Conservation (phyloP, 2,797 vertebrate species). For the Megalops cyprinoides region DNA sequence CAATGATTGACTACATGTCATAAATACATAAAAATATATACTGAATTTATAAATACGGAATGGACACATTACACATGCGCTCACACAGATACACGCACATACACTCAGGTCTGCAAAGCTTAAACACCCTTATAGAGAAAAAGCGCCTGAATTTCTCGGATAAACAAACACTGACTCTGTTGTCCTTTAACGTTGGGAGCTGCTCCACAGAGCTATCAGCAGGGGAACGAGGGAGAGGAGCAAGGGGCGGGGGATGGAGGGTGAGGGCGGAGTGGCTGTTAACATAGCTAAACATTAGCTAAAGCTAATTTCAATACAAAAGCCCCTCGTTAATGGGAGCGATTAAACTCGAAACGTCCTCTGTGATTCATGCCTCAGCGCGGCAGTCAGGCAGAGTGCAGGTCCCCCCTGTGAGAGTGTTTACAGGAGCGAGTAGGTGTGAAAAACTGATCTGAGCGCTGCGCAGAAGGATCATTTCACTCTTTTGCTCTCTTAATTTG, state of each 20-base stretch:
- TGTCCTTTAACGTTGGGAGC: constrained; percentile 27
- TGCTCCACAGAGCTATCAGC: not conserved
- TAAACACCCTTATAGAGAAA: constrained; percentile 14
- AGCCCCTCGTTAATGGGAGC: not conserved
- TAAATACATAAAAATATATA: not conserved
- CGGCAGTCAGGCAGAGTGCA: not conserved
- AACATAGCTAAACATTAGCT: no score
- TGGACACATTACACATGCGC: not conserved
- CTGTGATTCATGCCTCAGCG: not conserved
- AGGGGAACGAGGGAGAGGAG: not conserved
- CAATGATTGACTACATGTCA: not conserved
- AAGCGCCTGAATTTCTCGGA: constrained; percentile 16
- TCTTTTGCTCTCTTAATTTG: not conserved
- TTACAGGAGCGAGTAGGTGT: not conserved
- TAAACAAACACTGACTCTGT: not conserved
- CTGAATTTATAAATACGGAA: not conserved
- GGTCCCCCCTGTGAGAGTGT: not conserved
- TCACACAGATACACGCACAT: not conserved
- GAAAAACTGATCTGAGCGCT: not conserved
- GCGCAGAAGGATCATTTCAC: not conserved
- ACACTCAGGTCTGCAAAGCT: not conserved
- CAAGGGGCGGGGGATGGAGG: not conserved
- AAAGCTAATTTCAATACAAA: no score
- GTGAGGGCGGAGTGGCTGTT: no score
- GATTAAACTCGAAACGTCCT: not conserved